phyloP scores from a whole-genome alignment of 2,797 vertebrate genomes.

The Lutjanus argentimaculatus region DNA sequence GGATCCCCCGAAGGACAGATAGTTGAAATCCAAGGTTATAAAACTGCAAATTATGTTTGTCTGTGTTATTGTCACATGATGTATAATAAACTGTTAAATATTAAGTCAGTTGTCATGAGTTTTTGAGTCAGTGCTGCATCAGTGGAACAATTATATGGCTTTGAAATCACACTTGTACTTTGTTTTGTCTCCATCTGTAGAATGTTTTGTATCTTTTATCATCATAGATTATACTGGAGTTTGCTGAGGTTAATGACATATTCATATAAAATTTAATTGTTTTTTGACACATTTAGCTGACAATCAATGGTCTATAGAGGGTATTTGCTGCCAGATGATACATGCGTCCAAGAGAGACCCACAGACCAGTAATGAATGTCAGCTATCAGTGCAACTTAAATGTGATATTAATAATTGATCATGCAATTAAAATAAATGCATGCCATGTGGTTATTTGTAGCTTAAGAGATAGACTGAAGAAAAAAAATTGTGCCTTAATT shows the following conservation, averaged over 20 bases:
- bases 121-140: constrained; percentile 15
- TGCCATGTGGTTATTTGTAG: neutral
- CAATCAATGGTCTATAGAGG: neutral
- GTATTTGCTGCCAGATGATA: neutral
- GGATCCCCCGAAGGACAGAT: constrained; percentile 92
- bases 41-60: constrained; percentile 32
- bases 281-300: neutral
- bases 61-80: constrained; percentile 52
- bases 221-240: neutral
- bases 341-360: neutral
- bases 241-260: neutral
- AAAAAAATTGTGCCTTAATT: too few relatives aligned
- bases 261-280: neutral
- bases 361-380: neutral
- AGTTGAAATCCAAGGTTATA: constrained; percentile 38
- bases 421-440: constrained; percentile 3
- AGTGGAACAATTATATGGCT: neutral
- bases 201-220: neutral
- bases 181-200: neutral
- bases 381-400: neutral
- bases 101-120: constrained; percentile 20
- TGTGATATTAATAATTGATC: neutral
- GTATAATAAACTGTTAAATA: constrained; percentile 74
- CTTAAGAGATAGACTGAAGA: neutral
- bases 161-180: neutral